phyloP scores from a whole-genome alignment of 2,797 vertebrate species.

The Gobio occitaniae region DNA sequence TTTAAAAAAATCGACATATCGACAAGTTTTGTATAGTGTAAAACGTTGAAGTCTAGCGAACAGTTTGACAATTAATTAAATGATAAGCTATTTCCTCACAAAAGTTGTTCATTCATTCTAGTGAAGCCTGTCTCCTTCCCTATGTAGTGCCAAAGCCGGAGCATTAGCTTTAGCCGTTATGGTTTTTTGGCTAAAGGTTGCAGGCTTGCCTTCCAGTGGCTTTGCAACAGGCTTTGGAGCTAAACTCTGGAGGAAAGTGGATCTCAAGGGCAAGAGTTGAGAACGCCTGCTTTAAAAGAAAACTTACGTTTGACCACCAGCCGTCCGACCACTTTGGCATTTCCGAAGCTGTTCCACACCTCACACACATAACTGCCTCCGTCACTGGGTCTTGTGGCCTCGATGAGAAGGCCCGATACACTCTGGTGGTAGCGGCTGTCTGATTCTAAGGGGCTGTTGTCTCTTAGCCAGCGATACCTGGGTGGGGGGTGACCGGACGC shows the following conservation, averaged over 20 bases:
- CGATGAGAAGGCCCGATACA: slow-evolving; percentile 90
- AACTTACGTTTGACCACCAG: slow-evolving; percentile 95
- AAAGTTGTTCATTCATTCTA: too few relatives aligned
- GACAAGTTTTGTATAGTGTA: too few relatives aligned
- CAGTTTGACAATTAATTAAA: too few relatives aligned
- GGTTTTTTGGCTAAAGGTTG: too few relatives aligned
- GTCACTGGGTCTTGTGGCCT: slow-evolving; percentile 88
- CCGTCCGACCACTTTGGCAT: slow-evolving; percentile 91
- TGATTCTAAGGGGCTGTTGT: slow-evolving; percentile 93
- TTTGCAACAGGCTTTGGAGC: background rate
- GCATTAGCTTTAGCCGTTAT: too few relatives aligned
- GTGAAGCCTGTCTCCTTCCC: too few relatives aligned
- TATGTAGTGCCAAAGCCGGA: too few relatives aligned
- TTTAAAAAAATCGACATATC: too few relatives aligned
- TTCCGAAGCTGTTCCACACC: slow-evolving; percentile 98
- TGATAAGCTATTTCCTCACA: too few relatives aligned
- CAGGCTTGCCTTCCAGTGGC: too few relatives aligned
- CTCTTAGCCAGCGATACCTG: slow-evolving; percentile 97
- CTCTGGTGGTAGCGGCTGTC: slow-evolving; percentile 94
- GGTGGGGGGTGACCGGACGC: slow-evolving; percentile 94
- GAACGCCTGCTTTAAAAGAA: background rate
- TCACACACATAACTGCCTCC: slow-evolving; percentile 95
- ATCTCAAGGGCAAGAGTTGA: background rate
- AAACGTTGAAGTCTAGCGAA: too few relatives aligned
- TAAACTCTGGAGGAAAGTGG: background rate